phyloP scores from a whole-genome alignment of 2,113 vertebrate genomes.

The Lophochroa leadbeateri region DNA sequence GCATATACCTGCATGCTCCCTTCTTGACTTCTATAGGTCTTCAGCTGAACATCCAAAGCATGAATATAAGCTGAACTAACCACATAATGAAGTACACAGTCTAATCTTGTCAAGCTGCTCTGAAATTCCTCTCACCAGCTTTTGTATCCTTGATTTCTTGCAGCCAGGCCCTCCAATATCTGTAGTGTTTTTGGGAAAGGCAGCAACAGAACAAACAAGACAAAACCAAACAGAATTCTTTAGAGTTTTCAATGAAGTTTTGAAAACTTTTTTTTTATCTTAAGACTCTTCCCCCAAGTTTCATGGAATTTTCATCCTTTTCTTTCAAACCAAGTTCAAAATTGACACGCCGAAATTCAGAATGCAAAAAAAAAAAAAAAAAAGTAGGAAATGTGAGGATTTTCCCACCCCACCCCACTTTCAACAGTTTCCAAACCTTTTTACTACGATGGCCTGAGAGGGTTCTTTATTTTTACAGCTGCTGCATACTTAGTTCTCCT shows the following conservation, averaged over 20 bases:
- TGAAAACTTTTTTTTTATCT: neutral
- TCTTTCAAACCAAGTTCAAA: neutral
- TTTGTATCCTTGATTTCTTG: neutral
- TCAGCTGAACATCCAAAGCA: neutral
- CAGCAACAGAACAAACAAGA: rapidly evolving
- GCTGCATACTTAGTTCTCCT: conserved; percentile 67
- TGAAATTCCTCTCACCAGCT: neutral
- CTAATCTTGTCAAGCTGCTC: neutral
- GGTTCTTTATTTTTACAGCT: conserved; percentile 67
- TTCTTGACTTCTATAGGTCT: rapidly evolving
- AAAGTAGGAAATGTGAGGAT: conserved; percentile 47
- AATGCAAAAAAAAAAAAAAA: neutral
- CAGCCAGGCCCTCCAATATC: neutral
- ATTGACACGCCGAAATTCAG: neutral
- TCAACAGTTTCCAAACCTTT: conserved; percentile 54
- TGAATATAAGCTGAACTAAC: neutral
- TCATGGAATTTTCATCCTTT: neutral
- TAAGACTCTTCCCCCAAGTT: rapidly evolving
- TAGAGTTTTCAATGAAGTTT: neutral
- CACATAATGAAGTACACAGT: rapidly evolving
- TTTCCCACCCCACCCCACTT: conserved; percentile 66
- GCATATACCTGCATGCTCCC: no score
- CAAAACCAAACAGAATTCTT: neutral
- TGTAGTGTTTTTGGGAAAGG: neutral
- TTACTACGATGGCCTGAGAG: conserved; percentile 36